A percentile compares a stretch with the other conserved stretches of the same genome.
phyloP scores from a whole-genome alignment of 1,140 invertebrate species.

The Mylabris phalerata region DNA sequence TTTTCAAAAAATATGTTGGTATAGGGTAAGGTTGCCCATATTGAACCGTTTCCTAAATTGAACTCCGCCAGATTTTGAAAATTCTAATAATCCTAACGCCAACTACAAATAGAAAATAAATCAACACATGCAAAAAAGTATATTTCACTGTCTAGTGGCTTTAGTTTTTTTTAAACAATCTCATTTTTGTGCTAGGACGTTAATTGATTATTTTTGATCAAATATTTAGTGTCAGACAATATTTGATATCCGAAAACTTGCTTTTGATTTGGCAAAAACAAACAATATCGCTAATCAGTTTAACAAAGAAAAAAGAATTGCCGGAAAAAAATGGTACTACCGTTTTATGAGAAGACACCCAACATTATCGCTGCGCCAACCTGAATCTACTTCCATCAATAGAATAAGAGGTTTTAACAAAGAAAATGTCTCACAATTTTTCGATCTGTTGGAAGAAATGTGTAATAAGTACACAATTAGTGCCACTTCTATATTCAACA shows the following conservation, averaged over 20 bases:
- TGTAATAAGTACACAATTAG: conserved; percentile 32
- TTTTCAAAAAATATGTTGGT: conserved; percentile 2
- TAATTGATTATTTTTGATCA: too few relatives aligned
- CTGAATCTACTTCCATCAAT: conserved; percentile 42
- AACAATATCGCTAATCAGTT: conserved; percentile 30
- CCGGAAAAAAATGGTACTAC: conserved; percentile 42
- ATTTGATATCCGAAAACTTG: conserved; percentile 23
- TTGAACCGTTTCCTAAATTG: too few relatives aligned
- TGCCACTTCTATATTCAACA: conserved; percentile 29
- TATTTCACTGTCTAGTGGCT: too few relatives aligned
- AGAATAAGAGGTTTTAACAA: conserved; percentile 39
- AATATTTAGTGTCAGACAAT: too few relatives aligned
- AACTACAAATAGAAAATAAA: too few relatives aligned
- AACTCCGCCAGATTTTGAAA: too few relatives aligned
- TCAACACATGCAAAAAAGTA: too few relatives aligned
- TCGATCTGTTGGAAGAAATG: conserved; percentile 26
- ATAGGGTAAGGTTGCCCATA: background rate
- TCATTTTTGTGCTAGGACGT: too few relatives aligned
- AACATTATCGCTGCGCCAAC: conserved; percentile 36
- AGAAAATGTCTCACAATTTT: conserved; percentile 32
- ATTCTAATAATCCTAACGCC: too few relatives aligned
- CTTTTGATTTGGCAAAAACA: conserved; percentile 29
- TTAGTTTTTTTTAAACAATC: too few relatives aligned
- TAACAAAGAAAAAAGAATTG: conserved; percentile 33
- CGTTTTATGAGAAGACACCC: conserved; percentile 42